Base-by-base conservation (phyloP, 2,113 vertebrate species). In the Tor tambroides region DNA sequence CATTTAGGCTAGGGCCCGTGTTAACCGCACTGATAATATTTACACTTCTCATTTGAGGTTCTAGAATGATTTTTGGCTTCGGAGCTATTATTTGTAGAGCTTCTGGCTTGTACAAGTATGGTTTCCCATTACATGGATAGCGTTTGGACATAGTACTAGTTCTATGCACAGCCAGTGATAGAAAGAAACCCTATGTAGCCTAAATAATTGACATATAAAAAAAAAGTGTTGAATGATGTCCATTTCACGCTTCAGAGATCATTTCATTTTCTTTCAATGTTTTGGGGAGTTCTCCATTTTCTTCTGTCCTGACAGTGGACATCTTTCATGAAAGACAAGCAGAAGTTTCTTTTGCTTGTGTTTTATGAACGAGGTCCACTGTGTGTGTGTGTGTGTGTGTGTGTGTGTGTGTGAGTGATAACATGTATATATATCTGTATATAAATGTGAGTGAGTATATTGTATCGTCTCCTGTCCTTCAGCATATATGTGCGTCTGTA, bases 321-420 rank as follows among this genome's bases (percentile, higher is more conserved):
- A 3, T 79, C 19, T 30, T 79, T 51, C 1, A 77, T 77, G 46
- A 78, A 78, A 76, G 23, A 46, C 74, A 46, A 26, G 7, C 49
- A 56, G 28, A 79, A 49, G 30, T 35, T 35, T 86, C 83, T 91
- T 89, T 77, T 88, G 41, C 72, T 71, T 17, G 43, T 46, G 43
- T 46, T 46, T 46, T 46, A 46, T 46, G 43, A 12, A 46, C 1
- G 43, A 46, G 43, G 23, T 23, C 21, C 85, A 28, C 54, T 54
- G 69, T 87, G 80, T 92, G 61, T 84, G 35, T 89, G 56, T 92
- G 88, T 78, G 85, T 90, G 65, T 26, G 10, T 46, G 43, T 92
- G 61, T 84, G 35, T 89, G 56, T 92, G 88, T 78, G 85, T 90
- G 65, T 26, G 10, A 11, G 43, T 46, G 43, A 46, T 46, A 46